Evolutionary conservation across 2,797 vertebrate genomes (phyloP), one percentile per base, ranked within the genome.

Genomic region (Lepus oiostolus): DNA sequence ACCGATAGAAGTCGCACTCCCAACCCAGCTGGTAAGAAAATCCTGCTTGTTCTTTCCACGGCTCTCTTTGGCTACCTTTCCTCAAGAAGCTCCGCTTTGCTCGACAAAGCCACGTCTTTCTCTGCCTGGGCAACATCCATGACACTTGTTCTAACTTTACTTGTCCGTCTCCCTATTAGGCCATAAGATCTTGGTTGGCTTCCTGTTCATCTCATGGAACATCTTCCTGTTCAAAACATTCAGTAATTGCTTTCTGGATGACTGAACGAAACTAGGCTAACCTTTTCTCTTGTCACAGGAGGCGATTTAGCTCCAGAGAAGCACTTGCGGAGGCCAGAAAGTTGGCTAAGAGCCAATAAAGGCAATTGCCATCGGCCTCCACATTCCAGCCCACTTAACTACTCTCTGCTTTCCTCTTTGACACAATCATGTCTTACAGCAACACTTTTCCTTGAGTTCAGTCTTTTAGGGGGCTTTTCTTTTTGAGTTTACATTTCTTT

Each of bases 241-340:
- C 2, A 26, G 47, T 82, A 38, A 87, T 70, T 76, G 62, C 71
- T 83, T 71, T 94, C 71, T 83, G 47, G 42, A 71, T 13, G 60
- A 88, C 85, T 14, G 74, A 88, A 86, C 75, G 19, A 52, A 65
- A 71, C 32, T 32, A 82, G 8, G 10, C 35, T 79, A 88, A 67
- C 28, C 2, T 87, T 80, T 93, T 85, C 58, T 50, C 76, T 90
- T 35, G 3, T 94, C 72, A 72, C 62, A 52, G 89, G 50, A 89
- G 81, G 47, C 71, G 35, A 84, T 68, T 87, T 85, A 91, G 19
- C 28, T 92, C 38, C 75, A 84, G 65, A 54, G 54, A 80, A 85
- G 80, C 80, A 84, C 77, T 86, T 89, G 42, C 54, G 26, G 47
- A 90, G 60, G 8, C 67, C 72, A 90, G 13, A 14, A 4, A 35